Conservation (phyloP, 2,797 vertebrate species). For the Sarcophilus harrisii region DNA sequence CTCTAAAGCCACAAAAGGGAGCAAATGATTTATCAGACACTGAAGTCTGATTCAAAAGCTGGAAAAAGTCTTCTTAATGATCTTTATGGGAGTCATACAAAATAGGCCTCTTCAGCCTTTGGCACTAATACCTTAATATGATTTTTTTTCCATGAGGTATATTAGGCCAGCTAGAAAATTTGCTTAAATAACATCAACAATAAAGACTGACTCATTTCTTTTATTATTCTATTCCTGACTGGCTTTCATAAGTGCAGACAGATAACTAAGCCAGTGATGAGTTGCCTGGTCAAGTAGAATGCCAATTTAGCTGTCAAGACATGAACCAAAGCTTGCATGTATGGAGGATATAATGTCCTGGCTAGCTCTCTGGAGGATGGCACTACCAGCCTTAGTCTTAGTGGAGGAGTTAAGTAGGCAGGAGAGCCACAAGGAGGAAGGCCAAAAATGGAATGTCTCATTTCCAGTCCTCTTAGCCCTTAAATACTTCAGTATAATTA, state of each 20-base stretch:
- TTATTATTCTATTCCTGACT: slow-evolving; percentile 45
- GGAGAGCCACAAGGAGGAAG: too few relatives aligned
- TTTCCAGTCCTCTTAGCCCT: too few relatives aligned
- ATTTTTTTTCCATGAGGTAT: background rate
- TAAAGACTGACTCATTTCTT: slow-evolving; percentile 6
- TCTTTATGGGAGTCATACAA: background rate
- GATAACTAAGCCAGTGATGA: slow-evolving; percentile 53
- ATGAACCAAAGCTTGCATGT: background rate
- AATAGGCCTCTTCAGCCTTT: slow-evolving; percentile 18
- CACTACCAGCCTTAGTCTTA: too few relatives aligned
- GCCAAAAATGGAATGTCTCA: too few relatives aligned
- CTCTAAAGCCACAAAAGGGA: background rate
- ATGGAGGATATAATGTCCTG: background rate
- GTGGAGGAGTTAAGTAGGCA: too few relatives aligned
- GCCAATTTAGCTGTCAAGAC: slow-evolving; percentile 51
- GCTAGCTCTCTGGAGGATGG: too few relatives aligned
- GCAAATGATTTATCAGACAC: slow-evolving; percentile 12
- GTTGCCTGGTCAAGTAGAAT: background rate
- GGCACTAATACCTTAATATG: background rate
- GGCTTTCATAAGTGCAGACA: slow-evolving; percentile 51
- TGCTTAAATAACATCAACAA: slow-evolving; percentile 52
- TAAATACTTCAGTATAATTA: too few relatives aligned
- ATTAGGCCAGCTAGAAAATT: slow-evolving; percentile 41
- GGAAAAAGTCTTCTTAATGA: background rate
- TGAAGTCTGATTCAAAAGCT: background rate